phyloP scores from a whole-genome alignment of 2,113 vertebrate species.

The Riparia riparia region DNA sequence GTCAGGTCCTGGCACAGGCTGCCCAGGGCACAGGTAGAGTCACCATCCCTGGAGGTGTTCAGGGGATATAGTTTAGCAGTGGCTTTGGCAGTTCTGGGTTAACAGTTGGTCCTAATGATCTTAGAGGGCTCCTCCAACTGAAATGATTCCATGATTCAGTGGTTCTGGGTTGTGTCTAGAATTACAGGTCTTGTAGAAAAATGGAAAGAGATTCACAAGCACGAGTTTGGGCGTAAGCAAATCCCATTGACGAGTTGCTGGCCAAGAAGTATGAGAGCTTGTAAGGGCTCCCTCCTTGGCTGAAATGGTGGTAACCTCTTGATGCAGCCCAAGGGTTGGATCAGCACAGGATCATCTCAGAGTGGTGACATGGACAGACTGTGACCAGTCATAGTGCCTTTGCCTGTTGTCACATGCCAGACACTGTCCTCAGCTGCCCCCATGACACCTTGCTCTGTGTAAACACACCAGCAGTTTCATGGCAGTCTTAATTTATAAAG shows the following conservation, averaged over 20 bases:
- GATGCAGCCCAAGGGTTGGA: not conserved
- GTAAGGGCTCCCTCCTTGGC: not conserved
- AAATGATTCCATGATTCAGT: not conserved
- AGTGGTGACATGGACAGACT: not conserved
- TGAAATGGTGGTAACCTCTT: not conserved
- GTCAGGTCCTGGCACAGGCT: not conserved
- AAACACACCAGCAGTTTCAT: not conserved
- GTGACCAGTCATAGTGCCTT: fast-evolving
- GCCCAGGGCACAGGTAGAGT: not conserved
- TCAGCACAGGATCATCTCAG: not conserved
- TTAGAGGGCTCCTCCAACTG: not conserved
- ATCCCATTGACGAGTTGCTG: fast-evolving
- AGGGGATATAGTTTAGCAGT: not conserved
- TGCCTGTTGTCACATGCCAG: not conserved
- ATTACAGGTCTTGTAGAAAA: not conserved
- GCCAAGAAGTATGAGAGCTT: not conserved
- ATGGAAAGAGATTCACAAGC: not conserved
- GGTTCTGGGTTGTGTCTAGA: not conserved
- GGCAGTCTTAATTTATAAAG: not conserved
- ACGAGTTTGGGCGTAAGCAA: not conserved
- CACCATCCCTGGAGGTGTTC: not conserved
- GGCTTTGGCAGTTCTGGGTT: not conserved
- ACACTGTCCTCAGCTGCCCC: not conserved
- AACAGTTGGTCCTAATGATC: not conserved
- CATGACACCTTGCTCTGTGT: not conserved